These are phyloP conservation scores for Lasioglossum villosulum DNA, from an alignment of 2,888 invertebrate species.

Conservation along the genomic window DNA sequence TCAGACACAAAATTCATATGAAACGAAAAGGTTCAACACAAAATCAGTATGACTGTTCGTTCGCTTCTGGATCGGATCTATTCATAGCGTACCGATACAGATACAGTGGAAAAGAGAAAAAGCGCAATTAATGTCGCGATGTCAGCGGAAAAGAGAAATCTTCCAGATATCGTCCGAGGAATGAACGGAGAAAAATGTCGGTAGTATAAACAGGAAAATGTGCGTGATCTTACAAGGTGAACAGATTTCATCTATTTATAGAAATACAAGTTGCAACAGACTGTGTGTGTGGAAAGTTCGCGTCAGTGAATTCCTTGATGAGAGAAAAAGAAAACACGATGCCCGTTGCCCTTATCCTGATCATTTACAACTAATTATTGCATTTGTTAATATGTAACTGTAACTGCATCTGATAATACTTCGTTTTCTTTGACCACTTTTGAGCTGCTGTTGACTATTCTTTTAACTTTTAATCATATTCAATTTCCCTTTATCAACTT, in stretches of 20 bases:
- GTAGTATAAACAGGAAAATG: background rate
- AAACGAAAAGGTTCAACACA: background rate
- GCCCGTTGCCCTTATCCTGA: background rate
- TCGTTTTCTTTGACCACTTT: too few species aligned
- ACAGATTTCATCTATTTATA: background rate
- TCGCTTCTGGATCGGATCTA: background rate
- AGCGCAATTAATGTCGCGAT: background rate
- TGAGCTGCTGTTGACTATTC: too few species aligned
- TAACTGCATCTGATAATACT: too few species aligned
- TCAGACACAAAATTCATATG: constrained; percentile 40
- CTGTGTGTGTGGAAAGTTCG: background rate
- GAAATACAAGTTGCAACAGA: background rate
- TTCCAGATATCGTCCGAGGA: background rate
- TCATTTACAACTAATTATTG: background rate
- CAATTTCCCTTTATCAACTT: too few species aligned
- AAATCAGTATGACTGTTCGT: background rate
- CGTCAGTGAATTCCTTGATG: background rate
- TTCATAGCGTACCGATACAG: background rate
- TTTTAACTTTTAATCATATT: too few species aligned
- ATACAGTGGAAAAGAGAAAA: background rate
- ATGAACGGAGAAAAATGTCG: background rate
- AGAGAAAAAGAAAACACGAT: background rate
- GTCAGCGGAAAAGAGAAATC: background rate
- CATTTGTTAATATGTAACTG: too few species aligned
- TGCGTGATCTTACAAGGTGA: background rate